phyloP scores from a whole-genome alignment of 2,888 invertebrate species.

The Kuschelorhynchus macadamiae region DNA sequence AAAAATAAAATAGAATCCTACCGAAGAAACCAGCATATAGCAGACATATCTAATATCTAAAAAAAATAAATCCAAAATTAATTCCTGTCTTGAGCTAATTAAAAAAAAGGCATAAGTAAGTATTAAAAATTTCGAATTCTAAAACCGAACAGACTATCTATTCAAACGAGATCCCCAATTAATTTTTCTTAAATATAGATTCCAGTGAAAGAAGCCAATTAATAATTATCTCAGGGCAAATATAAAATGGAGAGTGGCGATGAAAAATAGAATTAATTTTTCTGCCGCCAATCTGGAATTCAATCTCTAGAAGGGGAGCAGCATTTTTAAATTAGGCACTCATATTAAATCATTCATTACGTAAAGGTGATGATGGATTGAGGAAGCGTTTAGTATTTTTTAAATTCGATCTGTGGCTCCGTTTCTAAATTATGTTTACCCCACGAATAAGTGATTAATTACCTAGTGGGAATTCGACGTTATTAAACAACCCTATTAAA shows the following conservation, averaged over 20 bases:
- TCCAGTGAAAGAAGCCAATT: conserved; percentile 18
- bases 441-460: conserved; percentile 14
- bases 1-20: too few relatives aligned
- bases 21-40: too few relatives aligned
- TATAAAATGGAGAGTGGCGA: conserved; percentile 29
- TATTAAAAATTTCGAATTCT: too few relatives aligned
- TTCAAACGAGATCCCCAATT: too few relatives aligned
- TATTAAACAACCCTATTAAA: too few relatives aligned
- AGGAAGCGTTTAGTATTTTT: conserved; percentile 5
- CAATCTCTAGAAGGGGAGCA: conserved; percentile 31
- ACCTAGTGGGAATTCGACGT: background rate
- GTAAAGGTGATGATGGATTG: conserved; percentile 43
- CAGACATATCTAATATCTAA: background rate
- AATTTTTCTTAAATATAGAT: conserved; percentile 6
- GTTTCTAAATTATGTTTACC: conserved; percentile 12
- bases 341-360: conserved; percentile 42
- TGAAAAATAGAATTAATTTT: conserved; percentile 43
- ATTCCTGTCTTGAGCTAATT: too few relatives aligned
- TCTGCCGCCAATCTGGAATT: conserved; percentile 40
- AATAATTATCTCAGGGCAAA: conserved; percentile 31
- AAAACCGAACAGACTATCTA: too few relatives aligned
- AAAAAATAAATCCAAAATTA: too few relatives aligned
- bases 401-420: conserved; percentile 14
- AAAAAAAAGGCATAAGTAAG: background rate
- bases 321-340: conserved; percentile 35